Evolutionary conservation across 2,888 invertebrate genomes (phyloP).

Genomic region (Acanthosoma haemorrhoidale): DNA sequence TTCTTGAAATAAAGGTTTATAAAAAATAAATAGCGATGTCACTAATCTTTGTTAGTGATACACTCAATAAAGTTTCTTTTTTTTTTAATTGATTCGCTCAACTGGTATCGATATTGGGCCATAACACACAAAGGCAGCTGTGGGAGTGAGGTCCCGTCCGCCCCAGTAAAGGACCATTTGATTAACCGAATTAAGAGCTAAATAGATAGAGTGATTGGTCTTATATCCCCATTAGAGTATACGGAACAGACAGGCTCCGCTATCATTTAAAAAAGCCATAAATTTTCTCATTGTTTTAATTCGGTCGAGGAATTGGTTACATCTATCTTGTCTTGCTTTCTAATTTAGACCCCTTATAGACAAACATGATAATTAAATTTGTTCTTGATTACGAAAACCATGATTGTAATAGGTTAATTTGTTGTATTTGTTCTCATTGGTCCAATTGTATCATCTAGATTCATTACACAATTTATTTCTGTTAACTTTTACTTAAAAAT

Average conservation of each 20-base stretch:
- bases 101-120: too few relatives aligned
- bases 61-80: too few relatives aligned
- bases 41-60: too few relatives aligned
- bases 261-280: slow-evolving; percentile 18
- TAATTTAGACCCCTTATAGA: not conserved
- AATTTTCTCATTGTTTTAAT: slow-evolving; percentile 21
- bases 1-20: too few relatives aligned
- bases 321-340: not conserved
- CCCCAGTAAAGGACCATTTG: not conserved
- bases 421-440: not conserved
- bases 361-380: slow-evolving; percentile 17
- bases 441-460: not conserved
- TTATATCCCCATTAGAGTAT: not conserved
- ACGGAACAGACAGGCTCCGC: not conserved
- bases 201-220: not conserved
- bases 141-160: too few relatives aligned
- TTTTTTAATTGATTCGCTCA: too few relatives aligned
- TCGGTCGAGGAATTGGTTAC: slow-evolving; percentile 1
- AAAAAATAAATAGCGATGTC: too few relatives aligned
- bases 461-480: not conserved
- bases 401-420: slow-evolving; percentile 6
- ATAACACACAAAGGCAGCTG: too few relatives aligned
- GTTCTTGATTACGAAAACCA: not conserved
- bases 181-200: not conserved
- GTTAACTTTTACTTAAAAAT: too few relatives aligned